phyloP scores from a whole-genome alignment of 2,113 vertebrate species.

The Pithys albifrons region DNA sequence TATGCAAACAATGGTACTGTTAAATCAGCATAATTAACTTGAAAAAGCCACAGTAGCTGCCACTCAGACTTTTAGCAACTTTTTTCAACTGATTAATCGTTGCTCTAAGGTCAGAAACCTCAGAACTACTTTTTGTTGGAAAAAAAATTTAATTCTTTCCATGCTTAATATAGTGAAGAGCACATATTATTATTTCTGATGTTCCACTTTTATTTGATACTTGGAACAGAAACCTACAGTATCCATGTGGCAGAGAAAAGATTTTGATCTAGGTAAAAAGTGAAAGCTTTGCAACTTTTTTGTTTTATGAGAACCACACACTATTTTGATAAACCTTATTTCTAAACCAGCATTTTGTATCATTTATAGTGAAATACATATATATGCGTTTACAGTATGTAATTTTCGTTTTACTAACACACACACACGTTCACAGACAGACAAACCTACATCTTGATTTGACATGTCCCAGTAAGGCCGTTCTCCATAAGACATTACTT shows the following conservation, averaged over 20 bases:
- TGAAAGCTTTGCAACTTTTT: neutral
- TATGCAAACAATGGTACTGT: conserved; percentile 43
- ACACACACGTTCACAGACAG: fast-evolving
- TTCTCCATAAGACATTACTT: conserved; percentile 98
- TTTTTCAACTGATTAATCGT: conserved; percentile 28
- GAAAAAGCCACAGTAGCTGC: conserved; percentile 25
- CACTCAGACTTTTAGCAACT: conserved; percentile 17
- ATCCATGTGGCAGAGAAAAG: neutral
- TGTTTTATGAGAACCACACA: neutral
- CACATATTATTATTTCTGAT: neutral
- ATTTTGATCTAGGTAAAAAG: neutral
- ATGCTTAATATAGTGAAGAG: neutral
- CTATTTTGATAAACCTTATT: neutral
- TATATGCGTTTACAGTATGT: neutral
- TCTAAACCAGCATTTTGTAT: neutral
- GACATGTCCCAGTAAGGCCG: conserved; percentile 99
- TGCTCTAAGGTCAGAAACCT: conserved; percentile 19
- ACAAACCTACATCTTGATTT: conserved; percentile 94
- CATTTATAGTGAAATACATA: neutral
- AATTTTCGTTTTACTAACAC: neutral
- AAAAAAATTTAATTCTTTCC: neutral
- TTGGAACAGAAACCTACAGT: neutral
- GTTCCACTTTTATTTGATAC: neutral
- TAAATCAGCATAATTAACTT: conserved; percentile 59
- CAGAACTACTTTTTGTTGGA: neutral